A percentile compares a stretch with the other conserved stretches of the same genome.
Evolutionary conservation across 2,888 invertebrate species (phyloP).

Genomic region (Ganaspis brasiliensis): DNA sequence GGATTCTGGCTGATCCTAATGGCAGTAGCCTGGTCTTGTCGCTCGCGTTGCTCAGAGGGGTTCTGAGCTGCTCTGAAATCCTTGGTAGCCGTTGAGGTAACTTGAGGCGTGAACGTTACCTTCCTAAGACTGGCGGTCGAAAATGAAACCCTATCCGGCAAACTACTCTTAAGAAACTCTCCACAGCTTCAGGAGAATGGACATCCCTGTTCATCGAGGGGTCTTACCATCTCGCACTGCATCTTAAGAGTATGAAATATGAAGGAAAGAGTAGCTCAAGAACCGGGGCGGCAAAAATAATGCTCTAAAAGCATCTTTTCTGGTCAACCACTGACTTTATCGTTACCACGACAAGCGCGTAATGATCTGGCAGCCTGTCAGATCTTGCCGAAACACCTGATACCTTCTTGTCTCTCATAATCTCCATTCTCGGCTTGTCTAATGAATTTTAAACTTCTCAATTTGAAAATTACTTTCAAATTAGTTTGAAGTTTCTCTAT

Average conservation of each 20-base stretch:
- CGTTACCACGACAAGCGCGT: slow-evolving; percentile 29
- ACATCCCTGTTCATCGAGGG: slow-evolving; percentile 53
- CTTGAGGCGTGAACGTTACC: slow-evolving; percentile 73
- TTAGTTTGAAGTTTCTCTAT: background rate
- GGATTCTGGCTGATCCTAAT: slow-evolving; percentile 69
- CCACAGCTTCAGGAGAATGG: slow-evolving; percentile 58
- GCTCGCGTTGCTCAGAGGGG: slow-evolving; percentile 66
- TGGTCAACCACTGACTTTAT: slow-evolving; percentile 36
- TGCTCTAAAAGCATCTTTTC: slow-evolving; percentile 62
- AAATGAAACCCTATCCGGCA: slow-evolving; percentile 73
- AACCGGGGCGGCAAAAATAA: slow-evolving; percentile 43
- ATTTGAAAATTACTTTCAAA: slow-evolving; percentile 8
- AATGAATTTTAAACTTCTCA: slow-evolving; percentile 18
- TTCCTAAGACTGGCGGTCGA: slow-evolving; percentile 68
- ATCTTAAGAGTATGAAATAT: slow-evolving; percentile 63
- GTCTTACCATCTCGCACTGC: slow-evolving; percentile 62
- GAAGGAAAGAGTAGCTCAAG: slow-evolving; percentile 50
- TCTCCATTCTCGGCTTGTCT: background rate
- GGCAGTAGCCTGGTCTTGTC: slow-evolving; percentile 72
- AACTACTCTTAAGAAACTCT: slow-evolving; percentile 68
- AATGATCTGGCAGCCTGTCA: slow-evolving; percentile 24
- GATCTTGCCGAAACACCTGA: slow-evolving; percentile 42
- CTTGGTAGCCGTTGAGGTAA: slow-evolving; percentile 75
- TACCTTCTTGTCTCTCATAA: slow-evolving; percentile 21
- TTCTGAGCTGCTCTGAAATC: slow-evolving; percentile 69